Percentiles rank a stretch among this genome's conserved stretches.
Conservation (phyloP, 2,797 vertebrate species). For the Lepidocolaptes lacrymiger region DNA sequence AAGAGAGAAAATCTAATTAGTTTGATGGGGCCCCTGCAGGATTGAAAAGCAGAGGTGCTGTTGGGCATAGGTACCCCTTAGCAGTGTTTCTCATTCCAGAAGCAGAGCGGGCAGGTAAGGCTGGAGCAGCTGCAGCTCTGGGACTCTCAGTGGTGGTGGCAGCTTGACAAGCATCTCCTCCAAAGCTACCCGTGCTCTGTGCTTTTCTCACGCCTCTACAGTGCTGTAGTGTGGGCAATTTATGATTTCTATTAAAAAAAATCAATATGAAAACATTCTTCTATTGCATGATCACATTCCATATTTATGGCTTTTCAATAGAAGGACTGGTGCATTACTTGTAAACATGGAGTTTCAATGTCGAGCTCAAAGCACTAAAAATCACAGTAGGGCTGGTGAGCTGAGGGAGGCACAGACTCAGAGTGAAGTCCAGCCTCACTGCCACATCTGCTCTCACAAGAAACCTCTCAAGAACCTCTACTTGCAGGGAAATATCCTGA, state of each 20-base stretch:
- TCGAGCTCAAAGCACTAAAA: background rate
- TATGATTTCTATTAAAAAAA: background rate
- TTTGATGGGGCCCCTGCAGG: background rate
- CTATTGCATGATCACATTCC: background rate
- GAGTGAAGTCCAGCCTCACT: background rate
- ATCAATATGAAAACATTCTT: background rate
- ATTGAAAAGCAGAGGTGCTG: background rate
- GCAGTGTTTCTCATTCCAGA: background rate
- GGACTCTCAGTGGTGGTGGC: background rate
- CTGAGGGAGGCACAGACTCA: background rate
- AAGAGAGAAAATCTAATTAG: constrained; percentile 36
- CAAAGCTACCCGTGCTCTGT: background rate
- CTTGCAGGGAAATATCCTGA: background rate
- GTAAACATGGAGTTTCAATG: background rate
- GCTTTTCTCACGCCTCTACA: background rate
- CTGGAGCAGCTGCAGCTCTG: background rate
- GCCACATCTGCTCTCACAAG: background rate
- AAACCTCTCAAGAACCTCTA: background rate
- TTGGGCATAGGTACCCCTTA: background rate
- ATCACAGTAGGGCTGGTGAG: background rate
- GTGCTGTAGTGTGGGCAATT: background rate
- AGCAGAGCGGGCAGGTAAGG: background rate
- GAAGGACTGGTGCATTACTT: background rate
- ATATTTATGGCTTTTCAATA: background rate
- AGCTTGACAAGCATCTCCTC: background rate